Percentiles rank a stretch among this genome's conserved stretches.
phyloP scores from a whole-genome alignment of 2,888 invertebrate genomes.

The Drosophila pegasa region DNA sequence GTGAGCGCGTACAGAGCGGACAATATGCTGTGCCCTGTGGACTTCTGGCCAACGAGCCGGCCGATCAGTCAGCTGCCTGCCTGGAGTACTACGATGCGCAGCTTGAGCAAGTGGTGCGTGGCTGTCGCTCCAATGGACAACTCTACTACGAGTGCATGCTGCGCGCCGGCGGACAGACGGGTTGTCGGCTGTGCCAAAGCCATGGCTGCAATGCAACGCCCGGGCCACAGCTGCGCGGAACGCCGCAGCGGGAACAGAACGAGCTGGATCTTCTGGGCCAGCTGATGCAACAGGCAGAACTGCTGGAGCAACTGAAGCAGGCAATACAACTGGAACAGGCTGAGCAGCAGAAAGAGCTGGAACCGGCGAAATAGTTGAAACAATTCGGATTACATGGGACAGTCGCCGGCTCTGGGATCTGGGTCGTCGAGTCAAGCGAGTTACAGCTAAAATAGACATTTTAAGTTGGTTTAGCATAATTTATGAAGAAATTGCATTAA shows the following conservation, averaged over 20 bases:
- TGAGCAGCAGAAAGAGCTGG: not conserved
- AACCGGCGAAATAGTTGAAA: not conserved
- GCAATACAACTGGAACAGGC: not conserved
- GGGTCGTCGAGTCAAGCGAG: not conserved
- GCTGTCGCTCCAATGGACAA: conserved; percentile 73
- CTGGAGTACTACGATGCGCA: conserved; percentile 68
- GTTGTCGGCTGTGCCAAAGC: conserved; percentile 65
- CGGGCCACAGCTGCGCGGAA: conserved; percentile 20
- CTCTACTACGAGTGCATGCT: conserved; percentile 72
- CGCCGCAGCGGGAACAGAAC: not conserved
- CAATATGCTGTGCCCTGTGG: conserved; percentile 59
- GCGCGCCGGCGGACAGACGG: conserved; percentile 31
- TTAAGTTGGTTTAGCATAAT: conserved; percentile 35
- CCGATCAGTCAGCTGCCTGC: conserved; percentile 54
- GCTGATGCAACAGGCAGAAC: not conserved
- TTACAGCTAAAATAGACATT: conserved; percentile 8
- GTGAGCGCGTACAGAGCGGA: conserved; percentile 41
- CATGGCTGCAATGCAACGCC: conserved; percentile 75
- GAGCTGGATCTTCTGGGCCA: not conserved
- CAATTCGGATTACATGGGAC: not conserved
- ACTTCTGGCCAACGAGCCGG: conserved; percentile 54
- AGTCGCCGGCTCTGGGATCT: conserved; percentile 17
- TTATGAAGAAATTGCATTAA: conserved; percentile 53
- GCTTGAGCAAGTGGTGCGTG: conserved; percentile 65
- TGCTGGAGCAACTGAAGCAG: not conserved